A percentile compares a stretch with the other conserved stretches of the same genome.
Conservation (phyloP, 2,113 vertebrate species). For the Paradoxurus hermaphroditus region DNA sequence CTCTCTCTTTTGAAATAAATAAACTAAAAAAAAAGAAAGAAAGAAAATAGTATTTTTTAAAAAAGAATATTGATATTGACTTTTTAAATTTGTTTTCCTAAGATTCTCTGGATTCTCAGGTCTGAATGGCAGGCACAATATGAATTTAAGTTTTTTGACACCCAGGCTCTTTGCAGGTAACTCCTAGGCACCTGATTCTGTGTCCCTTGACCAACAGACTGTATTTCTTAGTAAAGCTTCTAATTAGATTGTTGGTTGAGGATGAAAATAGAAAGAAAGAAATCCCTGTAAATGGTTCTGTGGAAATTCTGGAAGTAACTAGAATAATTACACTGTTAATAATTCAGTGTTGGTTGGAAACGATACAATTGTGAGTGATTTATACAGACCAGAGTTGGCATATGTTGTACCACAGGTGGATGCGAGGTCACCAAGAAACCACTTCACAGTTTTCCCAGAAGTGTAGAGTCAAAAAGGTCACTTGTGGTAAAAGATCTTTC, state of each 20-base stretch:
- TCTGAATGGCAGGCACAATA: background rate
- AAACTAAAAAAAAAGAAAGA: too few species aligned
- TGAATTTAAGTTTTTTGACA: constrained; percentile 13
- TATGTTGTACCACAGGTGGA: constrained; percentile 79
- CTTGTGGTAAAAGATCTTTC: constrained; percentile 82
- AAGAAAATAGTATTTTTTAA: too few species aligned
- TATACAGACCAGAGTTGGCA: constrained; percentile 71
- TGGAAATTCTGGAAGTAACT: constrained; percentile 48
- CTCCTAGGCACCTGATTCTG: background rate
- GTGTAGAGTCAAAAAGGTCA: constrained; percentile 86
- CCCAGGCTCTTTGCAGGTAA: background rate
- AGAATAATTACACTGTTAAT: constrained; percentile 65
- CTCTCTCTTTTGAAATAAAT: too few species aligned
- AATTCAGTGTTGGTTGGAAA: constrained; percentile 75
- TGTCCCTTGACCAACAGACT: constrained; percentile 17
- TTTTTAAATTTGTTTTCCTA: background rate
- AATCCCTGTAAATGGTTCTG: background rate
- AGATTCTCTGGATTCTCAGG: background rate
- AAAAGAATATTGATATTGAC: background rate
- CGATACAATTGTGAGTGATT: constrained; percentile 69
- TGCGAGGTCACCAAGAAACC: constrained; percentile 76
- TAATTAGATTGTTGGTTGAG: constrained; percentile 5
- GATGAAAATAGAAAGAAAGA: constrained; percentile 38
- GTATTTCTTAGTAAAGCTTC: constrained; percentile 29
- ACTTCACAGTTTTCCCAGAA: constrained; percentile 82